Percentiles rank a stretch among this genome's conserved stretches.
Conservation (phyloP, 1,140 invertebrate genomes). For the Hermetia illucens region DNA sequence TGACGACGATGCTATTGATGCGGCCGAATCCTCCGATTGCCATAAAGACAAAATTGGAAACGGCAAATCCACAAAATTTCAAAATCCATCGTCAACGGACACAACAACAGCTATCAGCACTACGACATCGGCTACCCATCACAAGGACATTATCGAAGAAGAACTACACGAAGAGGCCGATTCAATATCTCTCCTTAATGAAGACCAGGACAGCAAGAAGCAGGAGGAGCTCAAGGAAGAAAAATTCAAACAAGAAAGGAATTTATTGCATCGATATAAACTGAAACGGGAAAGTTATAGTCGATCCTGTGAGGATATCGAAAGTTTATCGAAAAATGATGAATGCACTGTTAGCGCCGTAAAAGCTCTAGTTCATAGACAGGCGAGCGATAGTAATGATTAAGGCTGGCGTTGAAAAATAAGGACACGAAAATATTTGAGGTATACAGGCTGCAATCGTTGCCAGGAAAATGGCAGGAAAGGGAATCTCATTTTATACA, state of each 20-base stretch:
- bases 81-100: not conserved
- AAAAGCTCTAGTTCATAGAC: not conserved
- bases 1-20: not conserved
- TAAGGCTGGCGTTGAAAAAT: too few species aligned
- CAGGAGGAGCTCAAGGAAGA: not conserved
- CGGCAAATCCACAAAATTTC: not conserved
- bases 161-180: not conserved
- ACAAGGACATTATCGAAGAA: not conserved
- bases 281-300: slow-evolving; percentile 1
- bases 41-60: not conserved
- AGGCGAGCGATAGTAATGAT: not conserved
- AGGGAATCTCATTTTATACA: too few species aligned
- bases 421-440: too few species aligned
- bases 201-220: not conserved
- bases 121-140: too few species aligned
- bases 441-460: too few species aligned
- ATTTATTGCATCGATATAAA: not conserved
- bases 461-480: too few species aligned
- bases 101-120: too few species aligned
- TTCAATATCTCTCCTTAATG: not conserved
- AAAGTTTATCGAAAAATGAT: not conserved
- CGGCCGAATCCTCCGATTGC: not conserved
- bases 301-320: slow-evolving; percentile 1
- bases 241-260: not conserved
- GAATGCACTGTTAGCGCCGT: not conserved